Evolutionary conservation across 1,140 invertebrate genomes (phyloP), one percentile per base, ranked within the genome.

Genomic region (Drosophila kurseongensis): DNA sequence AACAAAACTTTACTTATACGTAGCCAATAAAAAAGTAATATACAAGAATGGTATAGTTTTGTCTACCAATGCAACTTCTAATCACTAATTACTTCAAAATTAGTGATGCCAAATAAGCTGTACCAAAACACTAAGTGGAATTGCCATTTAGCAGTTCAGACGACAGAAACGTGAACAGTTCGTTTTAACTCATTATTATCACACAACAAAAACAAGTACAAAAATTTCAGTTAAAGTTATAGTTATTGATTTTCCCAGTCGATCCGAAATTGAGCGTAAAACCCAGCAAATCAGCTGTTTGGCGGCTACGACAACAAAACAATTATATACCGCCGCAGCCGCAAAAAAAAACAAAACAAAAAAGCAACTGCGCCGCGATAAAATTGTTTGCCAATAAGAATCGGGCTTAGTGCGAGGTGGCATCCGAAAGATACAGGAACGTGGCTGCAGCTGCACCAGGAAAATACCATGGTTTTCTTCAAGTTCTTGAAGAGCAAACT

Each of bases 361-460:
- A n/a, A 16, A 50, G 40, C 47, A 50, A 54, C 55, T 73, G 69
- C 57, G 68, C 55, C 36, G 38, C 61, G 72, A 57, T 66, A 66
- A 66, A 75, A 75, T 75, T 75, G 67, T 63, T 72, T 77, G 69
- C 80, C 80, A 83, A 82, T 82, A 82, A 68, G 75, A 83, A 75
- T 78, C 77, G 73, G 67, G 69, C 80, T 66, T 81, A 83, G 80
- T 79, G 55, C 57, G 56, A 35, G 41, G 32, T 38, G 62, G 47
- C 50, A 68, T 81, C 40, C 75, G 81, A 83, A 61, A 74, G 79
- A 44, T 73, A 69, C 65, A 62, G 42, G 62, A 78, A 63, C 58
- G 74, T 35, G 52, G 54, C 54, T 68, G 40, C 57, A 54, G 48
- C 65, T 62, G 48, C 78, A 57, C 18, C 52, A 29, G 23, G 52